phyloP scores from a whole-genome alignment of 1,140 invertebrate species.

The Tetragonula clypearis region DNA sequence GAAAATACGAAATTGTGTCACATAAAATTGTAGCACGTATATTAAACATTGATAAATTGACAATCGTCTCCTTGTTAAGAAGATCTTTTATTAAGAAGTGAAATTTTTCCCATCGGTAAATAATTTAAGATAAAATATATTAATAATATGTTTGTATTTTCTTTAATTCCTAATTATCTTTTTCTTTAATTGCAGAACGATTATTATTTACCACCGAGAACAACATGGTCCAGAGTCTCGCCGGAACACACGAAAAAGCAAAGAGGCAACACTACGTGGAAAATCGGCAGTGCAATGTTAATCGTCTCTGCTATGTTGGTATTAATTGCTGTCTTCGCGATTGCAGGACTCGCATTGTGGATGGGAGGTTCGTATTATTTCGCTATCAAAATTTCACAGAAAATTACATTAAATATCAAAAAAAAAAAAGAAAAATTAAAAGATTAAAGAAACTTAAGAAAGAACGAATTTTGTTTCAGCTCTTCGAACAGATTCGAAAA shows the following conservation, averaged over 20 bases:
- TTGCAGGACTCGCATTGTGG: constrained; percentile 89
- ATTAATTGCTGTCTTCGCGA: constrained; percentile 87
- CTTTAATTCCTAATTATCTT: not conserved
- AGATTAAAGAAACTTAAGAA: not conserved
- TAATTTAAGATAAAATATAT: too few species aligned
- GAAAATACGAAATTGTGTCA: too few species aligned
- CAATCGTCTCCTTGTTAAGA: too few species aligned
- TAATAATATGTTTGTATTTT: too few species aligned
- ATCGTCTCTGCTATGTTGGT: constrained; percentile 86
- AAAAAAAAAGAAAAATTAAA: too few species aligned
- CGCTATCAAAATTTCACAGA: too few species aligned
- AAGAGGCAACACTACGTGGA: constrained; percentile 76
- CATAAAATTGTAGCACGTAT: too few species aligned
- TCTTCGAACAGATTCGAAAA: constrained; percentile 79
- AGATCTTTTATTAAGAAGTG: too few species aligned
- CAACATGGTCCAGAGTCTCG: constrained; percentile 76
- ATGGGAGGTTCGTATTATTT: constrained; percentile 84
- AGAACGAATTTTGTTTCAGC: constrained; percentile 74
- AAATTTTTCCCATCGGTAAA: too few species aligned
- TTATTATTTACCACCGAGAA: constrained; percentile 75
- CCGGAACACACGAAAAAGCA: constrained; percentile 70
- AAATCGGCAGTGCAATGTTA: constrained; percentile 85
- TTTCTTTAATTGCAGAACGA: constrained; percentile 75
- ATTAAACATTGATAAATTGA: too few species aligned
- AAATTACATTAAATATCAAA: not conserved